phyloP scores from a whole-genome alignment of 2,888 invertebrate species.

The Drosophila neutralis region DNA sequence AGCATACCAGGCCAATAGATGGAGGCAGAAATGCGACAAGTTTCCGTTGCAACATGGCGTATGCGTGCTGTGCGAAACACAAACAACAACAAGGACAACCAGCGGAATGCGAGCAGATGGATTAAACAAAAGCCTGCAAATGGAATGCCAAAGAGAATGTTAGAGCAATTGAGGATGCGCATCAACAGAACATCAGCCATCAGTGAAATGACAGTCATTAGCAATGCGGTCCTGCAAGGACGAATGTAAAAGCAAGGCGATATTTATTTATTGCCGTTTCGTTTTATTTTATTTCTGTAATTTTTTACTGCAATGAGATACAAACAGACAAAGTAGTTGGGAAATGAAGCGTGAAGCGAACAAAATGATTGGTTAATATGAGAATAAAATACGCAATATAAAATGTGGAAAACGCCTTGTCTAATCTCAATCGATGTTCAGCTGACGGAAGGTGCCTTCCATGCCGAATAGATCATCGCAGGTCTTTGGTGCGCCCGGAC shows the following conservation, averaged over 20 bases:
- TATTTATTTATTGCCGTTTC: constrained; percentile 47
- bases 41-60: constrained; percentile 48
- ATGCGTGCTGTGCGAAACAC: constrained; percentile 43
- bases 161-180: constrained; percentile 1
- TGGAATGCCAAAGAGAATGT: constrained; percentile 1
- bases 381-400: constrained; percentile 36
- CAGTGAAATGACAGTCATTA: constrained; percentile 25
- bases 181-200: constrained; percentile 10
- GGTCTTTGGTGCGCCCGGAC: constrained; percentile 94
- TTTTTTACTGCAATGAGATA: constrained; percentile 60
- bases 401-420: constrained; percentile 25
- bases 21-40: constrained; percentile 43
- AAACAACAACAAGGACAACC: constrained; percentile 38
- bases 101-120: constrained; percentile 27
- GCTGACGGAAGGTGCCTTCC: constrained; percentile 94
- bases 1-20: constrained; percentile 2
- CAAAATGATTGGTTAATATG: constrained; percentile 56
- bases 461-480: constrained; percentile 95
- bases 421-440: constrained; percentile 89
- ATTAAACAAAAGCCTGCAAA: constrained; percentile 41
- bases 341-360: constrained; percentile 72
- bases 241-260: constrained; percentile 2
- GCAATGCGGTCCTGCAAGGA: neutral
- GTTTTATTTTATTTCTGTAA: constrained; percentile 48
- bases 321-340: constrained; percentile 25